Percentiles rank a stretch among this genome's conserved stretches.
phyloP scores from a whole-genome alignment of 2,113 vertebrate genomes.

The rat (Rattus norvegicus) region DNA sequence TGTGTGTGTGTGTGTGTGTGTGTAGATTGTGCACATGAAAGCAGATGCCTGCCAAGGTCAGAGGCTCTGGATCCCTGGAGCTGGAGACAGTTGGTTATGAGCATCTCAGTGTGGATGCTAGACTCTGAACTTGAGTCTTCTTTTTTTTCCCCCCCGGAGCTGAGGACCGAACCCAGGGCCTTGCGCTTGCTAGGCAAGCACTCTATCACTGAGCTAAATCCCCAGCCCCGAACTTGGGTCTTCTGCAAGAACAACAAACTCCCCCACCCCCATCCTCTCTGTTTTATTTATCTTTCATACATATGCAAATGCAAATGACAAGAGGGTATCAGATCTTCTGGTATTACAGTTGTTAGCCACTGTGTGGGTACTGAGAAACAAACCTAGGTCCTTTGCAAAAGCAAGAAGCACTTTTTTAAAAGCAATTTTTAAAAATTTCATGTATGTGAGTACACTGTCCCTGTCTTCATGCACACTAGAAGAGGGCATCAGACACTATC shows the following conservation, averaged over 20 bases:
- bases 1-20: not conserved
- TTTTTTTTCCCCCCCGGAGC: no score
- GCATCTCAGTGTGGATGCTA: not conserved
- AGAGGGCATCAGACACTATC: no score
- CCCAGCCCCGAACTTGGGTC: not conserved
- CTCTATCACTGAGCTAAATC: no score
- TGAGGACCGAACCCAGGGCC: no score
- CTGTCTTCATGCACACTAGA: no score
- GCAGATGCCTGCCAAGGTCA: not conserved
- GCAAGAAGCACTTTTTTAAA: not conserved
- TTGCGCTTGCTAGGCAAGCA: no score
- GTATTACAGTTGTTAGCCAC: not conserved
- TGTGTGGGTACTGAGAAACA: not conserved
- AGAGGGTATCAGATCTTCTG: not conserved
- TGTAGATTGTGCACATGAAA: not conserved
- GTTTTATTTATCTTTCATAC: not conserved
- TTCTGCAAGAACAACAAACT: not conserved
- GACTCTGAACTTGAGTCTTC: not conserved
- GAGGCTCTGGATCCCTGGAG: not conserved
- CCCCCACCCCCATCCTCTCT: not conserved
- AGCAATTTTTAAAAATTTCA: no score
- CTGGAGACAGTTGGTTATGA: not conserved
- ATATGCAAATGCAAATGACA: not conserved
- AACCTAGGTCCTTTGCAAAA: not conserved
- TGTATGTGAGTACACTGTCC: no score